phyloP scores from a whole-genome alignment of 1,140 invertebrate genomes.

The Drosophila pallidifrons region DNA sequence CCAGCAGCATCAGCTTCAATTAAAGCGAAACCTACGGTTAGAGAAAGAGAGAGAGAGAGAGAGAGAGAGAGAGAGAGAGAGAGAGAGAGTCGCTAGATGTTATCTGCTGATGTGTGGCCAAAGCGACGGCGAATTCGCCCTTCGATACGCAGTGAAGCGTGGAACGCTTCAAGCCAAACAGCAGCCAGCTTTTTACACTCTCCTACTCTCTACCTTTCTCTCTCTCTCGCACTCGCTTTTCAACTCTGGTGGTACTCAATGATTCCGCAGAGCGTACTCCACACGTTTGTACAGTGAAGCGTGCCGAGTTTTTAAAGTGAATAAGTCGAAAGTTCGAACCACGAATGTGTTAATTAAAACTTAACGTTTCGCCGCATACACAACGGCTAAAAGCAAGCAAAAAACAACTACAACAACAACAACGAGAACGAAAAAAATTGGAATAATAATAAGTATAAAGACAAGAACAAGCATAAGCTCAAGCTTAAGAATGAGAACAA shows the following conservation, averaged over 20 bases:
- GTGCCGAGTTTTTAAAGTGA: slow-evolving; percentile 52
- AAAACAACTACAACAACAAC: neutral
- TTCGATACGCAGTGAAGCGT: slow-evolving; percentile 48
- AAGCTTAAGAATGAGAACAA: slow-evolving; percentile 10
- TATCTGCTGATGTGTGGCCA: slow-evolving; percentile 32
- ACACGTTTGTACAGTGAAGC: slow-evolving; percentile 67
- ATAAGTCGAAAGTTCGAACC: slow-evolving; percentile 45
- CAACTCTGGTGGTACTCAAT: slow-evolving; percentile 10
- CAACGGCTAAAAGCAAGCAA: slow-evolving; percentile 14
- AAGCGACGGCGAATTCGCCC: slow-evolving; percentile 34
- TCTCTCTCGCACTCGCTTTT: neutral
- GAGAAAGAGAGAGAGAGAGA: too few species aligned
- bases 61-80: too few species aligned
- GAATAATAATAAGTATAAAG: slow-evolving; percentile 16
- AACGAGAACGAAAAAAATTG: slow-evolving; percentile 10
- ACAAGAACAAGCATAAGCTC: neutral
- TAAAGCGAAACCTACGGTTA: too few species aligned
- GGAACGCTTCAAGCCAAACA: slow-evolving; percentile 17
- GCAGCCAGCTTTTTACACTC: too few species aligned
- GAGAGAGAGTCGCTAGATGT: neutral
- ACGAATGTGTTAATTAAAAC: slow-evolving; percentile 78
- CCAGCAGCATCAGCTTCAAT: neutral
- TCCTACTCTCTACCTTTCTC: neutral
- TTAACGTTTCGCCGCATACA: slow-evolving; percentile 70
- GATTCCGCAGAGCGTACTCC: slow-evolving; percentile 20